phyloP scores from a whole-genome alignment of 2,888 invertebrate genomes.

The Elegia similella region DNA sequence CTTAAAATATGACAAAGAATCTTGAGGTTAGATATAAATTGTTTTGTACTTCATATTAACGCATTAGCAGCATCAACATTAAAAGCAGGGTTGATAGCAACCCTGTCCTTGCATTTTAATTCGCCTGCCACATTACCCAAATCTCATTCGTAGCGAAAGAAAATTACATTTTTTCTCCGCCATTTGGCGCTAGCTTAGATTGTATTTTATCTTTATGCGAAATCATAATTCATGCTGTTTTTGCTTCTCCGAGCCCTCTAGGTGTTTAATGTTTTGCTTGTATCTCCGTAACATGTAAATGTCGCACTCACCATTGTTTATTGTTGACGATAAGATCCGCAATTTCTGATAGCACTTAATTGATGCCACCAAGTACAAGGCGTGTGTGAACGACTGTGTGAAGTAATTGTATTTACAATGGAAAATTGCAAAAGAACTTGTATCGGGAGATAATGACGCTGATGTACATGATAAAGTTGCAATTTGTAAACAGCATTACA shows the following conservation, averaged over 20 bases:
- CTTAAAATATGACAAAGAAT: neutral
- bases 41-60: neutral
- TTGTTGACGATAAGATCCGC: slow-evolving; percentile 54
- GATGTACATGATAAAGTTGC: slow-evolving; percentile 11
- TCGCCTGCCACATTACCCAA: slow-evolving; percentile 34
- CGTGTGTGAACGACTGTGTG: slow-evolving; percentile 25
- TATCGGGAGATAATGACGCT: slow-evolving; percentile 7
- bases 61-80: neutral
- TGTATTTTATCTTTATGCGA: slow-evolving; percentile 79
- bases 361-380: slow-evolving; percentile 36
- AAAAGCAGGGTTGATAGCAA: slow-evolving; percentile 9
- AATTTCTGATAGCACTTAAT: slow-evolving; percentile 51
- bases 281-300: slow-evolving; percentile 62
- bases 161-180: slow-evolving; percentile 73
- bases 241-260: slow-evolving; percentile 61
- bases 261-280: slow-evolving; percentile 65
- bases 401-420: slow-evolving; percentile 17
- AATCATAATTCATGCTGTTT: slow-evolving; percentile 78
- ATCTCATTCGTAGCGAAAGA: slow-evolving; percentile 57
- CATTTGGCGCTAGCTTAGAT: slow-evolving; percentile 74
- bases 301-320: slow-evolving; percentile 60
- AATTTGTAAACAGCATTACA: slow-evolving; percentile 11
- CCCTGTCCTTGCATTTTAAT: slow-evolving; percentile 21
- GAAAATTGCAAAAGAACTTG: slow-evolving; percentile 16
- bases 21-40: neutral